Conservation (phyloP, 2,113 vertebrate genomes). For the Emydocephalus ijimae region DNA sequence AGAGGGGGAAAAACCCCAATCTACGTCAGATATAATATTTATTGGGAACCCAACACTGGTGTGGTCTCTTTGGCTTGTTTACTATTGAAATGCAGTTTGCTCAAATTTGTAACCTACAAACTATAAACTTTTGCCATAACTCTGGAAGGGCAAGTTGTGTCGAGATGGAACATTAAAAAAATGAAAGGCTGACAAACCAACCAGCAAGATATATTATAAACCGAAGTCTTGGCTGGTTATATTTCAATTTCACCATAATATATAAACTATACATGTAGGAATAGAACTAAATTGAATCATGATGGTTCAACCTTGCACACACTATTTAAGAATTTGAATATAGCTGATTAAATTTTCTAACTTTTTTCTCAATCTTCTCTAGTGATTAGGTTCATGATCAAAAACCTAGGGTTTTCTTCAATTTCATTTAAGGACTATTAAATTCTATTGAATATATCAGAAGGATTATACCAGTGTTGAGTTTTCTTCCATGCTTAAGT, state of each 20-base stretch:
- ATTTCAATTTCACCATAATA: neutral
- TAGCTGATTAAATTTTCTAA: neutral
- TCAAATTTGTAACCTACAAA: conserved; percentile 54
- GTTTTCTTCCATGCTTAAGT: neutral
- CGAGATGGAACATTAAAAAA: conserved; percentile 19
- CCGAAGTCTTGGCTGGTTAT: neutral
- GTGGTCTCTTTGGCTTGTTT: conserved; percentile 65
- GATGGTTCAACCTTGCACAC: neutral
- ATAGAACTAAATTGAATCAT: neutral
- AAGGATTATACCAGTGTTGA: neutral
- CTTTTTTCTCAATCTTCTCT: neutral
- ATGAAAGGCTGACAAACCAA: conserved; percentile 33
- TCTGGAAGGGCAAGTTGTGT: conserved; percentile 35
- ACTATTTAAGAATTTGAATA: neutral
- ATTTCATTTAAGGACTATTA: neutral
- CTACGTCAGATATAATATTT: conserved; percentile 71
- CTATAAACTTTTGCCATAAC: conserved; percentile 35
- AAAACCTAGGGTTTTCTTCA: neutral
- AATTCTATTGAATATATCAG: neutral
- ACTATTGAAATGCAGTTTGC: conserved; percentile 58
- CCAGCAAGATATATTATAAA: conserved; percentile 15
- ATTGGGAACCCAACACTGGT: conserved; percentile 62
- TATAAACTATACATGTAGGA: neutral
- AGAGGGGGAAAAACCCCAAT: conserved; percentile 51
- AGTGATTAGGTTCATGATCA: neutral